A percentile compares a stretch with the other conserved stretches of the same genome.
phyloP scores from a whole-genome alignment of 1,140 invertebrate species.

The Ips nitidus region DNA sequence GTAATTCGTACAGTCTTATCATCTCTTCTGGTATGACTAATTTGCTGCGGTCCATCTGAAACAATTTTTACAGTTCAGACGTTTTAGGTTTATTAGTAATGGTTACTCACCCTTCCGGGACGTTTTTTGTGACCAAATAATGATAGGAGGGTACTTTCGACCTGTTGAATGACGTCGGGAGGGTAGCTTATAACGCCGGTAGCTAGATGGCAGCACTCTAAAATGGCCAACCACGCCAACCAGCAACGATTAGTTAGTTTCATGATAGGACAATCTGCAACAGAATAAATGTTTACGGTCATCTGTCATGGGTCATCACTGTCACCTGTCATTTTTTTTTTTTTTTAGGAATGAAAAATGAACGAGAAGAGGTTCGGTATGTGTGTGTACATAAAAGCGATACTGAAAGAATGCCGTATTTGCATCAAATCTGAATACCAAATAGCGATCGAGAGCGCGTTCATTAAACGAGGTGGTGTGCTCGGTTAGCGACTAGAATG shows the following conservation, averaged over 20 bases:
- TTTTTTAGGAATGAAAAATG: background rate
- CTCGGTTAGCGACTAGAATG: conserved; percentile 17
- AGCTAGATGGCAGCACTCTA: conserved; percentile 29
- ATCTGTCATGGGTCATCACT: too few species aligned
- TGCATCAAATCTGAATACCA: conserved; percentile 31
- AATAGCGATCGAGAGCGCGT: conserved; percentile 7
- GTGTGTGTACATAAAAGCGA: conserved; percentile 2
- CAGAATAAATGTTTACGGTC: conserved; percentile 8
- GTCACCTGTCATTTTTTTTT: too few species aligned
- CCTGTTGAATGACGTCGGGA: conserved; percentile 46
- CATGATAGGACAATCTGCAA: conserved; percentile 37
- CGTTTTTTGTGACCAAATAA: conserved; percentile 72
- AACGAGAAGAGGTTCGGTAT: background rate
- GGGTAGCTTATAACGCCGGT: conserved; percentile 15
- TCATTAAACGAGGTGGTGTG: conserved; percentile 25
- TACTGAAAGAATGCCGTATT: conserved; percentile 27
- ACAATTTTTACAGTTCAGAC: conserved; percentile 4
- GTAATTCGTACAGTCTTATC: conserved; percentile 72
- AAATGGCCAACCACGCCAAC: conserved; percentile 27
- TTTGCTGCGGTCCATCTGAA: conserved; percentile 55
- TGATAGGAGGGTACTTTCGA: conserved; percentile 71
- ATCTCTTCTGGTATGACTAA: conserved; percentile 74
- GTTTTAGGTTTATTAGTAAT: background rate
- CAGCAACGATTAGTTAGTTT: conserved; percentile 33
- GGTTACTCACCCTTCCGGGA: conserved; percentile 39